A percentile compares a stretch with the other conserved stretches of the same genome.
Evolutionary conservation across 2,797 vertebrate genomes (phyloP).

Genomic region (Rhinophrynus dorsalis): DNA sequence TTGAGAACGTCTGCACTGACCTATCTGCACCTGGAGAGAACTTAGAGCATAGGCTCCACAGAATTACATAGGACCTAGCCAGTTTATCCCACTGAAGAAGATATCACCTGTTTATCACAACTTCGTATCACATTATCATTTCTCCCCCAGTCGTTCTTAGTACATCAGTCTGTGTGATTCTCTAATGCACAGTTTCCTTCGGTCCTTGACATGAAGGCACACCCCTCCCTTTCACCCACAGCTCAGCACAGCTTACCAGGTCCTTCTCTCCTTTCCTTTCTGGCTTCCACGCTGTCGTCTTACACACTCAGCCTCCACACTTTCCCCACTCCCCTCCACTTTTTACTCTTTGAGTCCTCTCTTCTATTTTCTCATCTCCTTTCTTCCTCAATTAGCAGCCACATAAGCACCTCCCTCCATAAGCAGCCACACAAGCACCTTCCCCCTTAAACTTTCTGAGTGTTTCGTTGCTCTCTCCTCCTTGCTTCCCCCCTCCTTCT

Average conservation of each 20-base stretch:
- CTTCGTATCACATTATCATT: too few relatives aligned
- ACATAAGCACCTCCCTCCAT: not conserved
- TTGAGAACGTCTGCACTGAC: too few relatives aligned
- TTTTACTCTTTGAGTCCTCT: not conserved
- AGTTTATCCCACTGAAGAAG: too few relatives aligned
- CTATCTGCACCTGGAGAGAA: too few relatives aligned
- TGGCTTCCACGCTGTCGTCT: not conserved
- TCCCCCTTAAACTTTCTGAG: not conserved
- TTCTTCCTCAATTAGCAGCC: not conserved
- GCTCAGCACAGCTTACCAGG: not conserved
- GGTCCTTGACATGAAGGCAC: too few relatives aligned
- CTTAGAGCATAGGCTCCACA: too few relatives aligned
- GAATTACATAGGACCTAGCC: too few relatives aligned
- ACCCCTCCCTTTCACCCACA: not conserved
- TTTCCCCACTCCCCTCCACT: not conserved
- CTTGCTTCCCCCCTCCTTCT: not conserved
- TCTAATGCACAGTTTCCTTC: too few relatives aligned
- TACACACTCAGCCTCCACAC: not conserved
- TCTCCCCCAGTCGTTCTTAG: too few relatives aligned
- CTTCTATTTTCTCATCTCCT: not conserved
- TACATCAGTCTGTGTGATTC: too few relatives aligned
- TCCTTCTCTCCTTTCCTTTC: not conserved
- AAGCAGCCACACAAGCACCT: too few relatives aligned
- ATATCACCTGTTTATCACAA: too few relatives aligned
- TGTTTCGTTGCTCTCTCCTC: slow-evolving; percentile 22